These are phyloP conservation scores for Hemithea aestivaria DNA, from an alignment of 2,888 invertebrate genomes.

Conservation along the genomic window DNA sequence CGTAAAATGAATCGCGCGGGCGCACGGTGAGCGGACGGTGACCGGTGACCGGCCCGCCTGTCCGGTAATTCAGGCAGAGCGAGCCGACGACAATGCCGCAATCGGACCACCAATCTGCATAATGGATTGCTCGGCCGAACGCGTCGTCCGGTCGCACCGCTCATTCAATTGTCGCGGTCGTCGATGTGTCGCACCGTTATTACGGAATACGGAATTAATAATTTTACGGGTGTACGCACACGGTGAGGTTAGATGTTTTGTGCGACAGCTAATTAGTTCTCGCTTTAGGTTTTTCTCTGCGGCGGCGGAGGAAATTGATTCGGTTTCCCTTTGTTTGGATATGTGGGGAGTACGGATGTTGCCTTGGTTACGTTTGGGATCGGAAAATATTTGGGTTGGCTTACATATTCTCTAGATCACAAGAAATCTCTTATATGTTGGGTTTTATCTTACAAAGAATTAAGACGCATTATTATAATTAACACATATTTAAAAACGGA, in stretches of 20 bases:
- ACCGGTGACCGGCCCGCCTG: conserved; percentile 13
- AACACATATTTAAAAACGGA: too few species aligned
- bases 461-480: too few species aligned
- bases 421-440: too few species aligned
- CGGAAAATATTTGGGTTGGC: too few species aligned
- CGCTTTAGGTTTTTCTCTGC: neutral
- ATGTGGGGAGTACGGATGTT: too few species aligned
- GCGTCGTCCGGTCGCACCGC: conserved; percentile 59
- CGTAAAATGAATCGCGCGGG: conserved; percentile 46
- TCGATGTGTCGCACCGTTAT: conserved; percentile 70
- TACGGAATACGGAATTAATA: conserved; percentile 70
- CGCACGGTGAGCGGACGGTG: conserved; percentile 16
- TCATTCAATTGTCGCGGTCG: conserved; percentile 76
- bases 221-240: conserved; percentile 46
- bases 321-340: conserved; percentile 13
- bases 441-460: too few species aligned
- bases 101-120: conserved; percentile 76
- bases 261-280: neutral
- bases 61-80: conserved; percentile 58
- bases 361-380: too few species aligned
- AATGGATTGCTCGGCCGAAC: conserved; percentile 76
- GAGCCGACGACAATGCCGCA: conserved; percentile 74
- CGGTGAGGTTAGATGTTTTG: conserved; percentile 16
- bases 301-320: conserved; percentile 1
- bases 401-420: too few species aligned